Base-by-base conservation (phyloP, 2,888 invertebrate species). In the Deilephila porcellus region DNA sequence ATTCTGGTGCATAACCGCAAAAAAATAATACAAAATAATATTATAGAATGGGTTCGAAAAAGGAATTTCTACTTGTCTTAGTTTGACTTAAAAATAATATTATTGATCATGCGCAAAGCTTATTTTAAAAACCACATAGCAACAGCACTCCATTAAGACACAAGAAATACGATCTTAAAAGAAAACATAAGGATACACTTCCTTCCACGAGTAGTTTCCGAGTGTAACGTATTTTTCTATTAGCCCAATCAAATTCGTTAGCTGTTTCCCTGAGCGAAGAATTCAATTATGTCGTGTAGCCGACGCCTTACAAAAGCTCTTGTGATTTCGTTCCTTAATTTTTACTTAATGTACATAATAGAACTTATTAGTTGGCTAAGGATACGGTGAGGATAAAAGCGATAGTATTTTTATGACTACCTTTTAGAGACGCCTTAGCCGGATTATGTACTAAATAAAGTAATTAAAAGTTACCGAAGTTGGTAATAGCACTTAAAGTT, bases 311-410 rank as follows among this genome's bases (percentile, higher is more conserved):
- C 52, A 52, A 52, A 76, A 74, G 64, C 75, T 77, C 76, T 74
- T 75, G 76, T 76, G 73, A 76, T 77, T 75, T 74, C 78, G 74
- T 71, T 76, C 73, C 74, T 64, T 74, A 75, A 75, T 76, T 79
- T 79, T 76, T 76, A 74, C 74, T 73, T 76, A 77, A 79, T 77
- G 76, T 76, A 76, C 73, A 75, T 76, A 79, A 77, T 77, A 77
- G 72, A 76, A 75, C 76, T 77, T 77, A 78, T 79, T 76, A 74
- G 62, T 72, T 70, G 29, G 70, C 60, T 32, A 19, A 60, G 76
- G 72, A 5, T 60, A 32, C 32, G 63, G 63, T 37, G 7, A n/a
- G 37, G 34, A 34, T 63, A n/a, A 63, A n/a, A 37, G 63, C 34
- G 63, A n/a, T 6, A 32, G n/a, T 56, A 56, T n/a, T 56, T 32